These are phyloP conservation scores for Antigone vipio DNA, from an alignment of 2,113 vertebrate species.

Conservation along the genomic window DNA sequence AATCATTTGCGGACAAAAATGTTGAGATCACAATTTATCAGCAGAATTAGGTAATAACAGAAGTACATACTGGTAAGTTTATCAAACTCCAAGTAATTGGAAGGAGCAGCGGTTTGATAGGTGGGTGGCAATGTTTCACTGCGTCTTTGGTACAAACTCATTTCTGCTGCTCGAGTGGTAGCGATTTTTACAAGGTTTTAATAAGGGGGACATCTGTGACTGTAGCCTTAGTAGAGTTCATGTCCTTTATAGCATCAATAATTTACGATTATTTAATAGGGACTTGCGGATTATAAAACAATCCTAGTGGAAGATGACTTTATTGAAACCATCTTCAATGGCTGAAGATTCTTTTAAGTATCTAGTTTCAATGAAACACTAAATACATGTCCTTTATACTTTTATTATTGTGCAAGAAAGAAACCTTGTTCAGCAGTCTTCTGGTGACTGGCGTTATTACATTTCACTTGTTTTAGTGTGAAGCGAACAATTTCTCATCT, in stretches of 20 bases:
- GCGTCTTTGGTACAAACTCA: background rate
- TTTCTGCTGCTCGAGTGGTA: background rate
- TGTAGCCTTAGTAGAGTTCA: background rate
- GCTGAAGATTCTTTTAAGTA: background rate
- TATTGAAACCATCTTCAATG: background rate
- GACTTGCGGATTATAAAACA: background rate
- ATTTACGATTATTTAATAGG: background rate
- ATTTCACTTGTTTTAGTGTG: background rate
- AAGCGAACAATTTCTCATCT: background rate
- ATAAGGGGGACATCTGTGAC: background rate
- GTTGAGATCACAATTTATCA: background rate
- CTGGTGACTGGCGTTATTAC: background rate
- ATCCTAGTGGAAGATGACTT: background rate
- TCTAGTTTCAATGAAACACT: background rate
- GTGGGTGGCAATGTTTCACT: background rate
- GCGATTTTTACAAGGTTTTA: background rate
- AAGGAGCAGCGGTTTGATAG: background rate
- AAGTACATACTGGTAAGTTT: background rate
- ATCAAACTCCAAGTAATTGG: background rate
- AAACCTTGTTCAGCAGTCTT: background rate
- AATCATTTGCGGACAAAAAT: background rate
- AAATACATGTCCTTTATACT: background rate
- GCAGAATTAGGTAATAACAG: background rate
- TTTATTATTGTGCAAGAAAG: background rate
- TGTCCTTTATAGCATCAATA: background rate